These are phyloP conservation scores for Elymnias hypermnestra DNA, from an alignment of 1,140 invertebrate species.

Conservation along the genomic window DNA sequence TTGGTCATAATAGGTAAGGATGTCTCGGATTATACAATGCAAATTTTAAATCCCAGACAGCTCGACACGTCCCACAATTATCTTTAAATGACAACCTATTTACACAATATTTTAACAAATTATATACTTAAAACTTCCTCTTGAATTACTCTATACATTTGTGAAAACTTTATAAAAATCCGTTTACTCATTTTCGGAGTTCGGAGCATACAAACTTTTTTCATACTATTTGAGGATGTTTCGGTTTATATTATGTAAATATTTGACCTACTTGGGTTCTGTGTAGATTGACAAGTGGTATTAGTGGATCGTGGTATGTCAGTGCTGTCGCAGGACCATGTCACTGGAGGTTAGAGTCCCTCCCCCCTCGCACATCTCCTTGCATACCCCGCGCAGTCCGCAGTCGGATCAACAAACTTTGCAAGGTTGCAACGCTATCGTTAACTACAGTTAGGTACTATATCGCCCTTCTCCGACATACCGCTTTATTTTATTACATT, in stretches of 20 bases:
- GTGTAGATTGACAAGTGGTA: background rate
- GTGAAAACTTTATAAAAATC: no score
- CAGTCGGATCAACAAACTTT: constrained; percentile 65
- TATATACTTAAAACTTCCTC: no score
- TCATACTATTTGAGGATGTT: background rate
- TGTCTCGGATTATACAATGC: no score
- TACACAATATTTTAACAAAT: no score
- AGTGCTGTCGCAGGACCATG: constrained; percentile 36
- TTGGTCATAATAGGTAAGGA: no score
- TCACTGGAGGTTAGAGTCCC: constrained; percentile 52
- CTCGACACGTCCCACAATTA: no score
- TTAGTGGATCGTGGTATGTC: constrained; percentile 23
- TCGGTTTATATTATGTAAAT: constrained; percentile 6
- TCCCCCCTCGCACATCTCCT: constrained; percentile 19
- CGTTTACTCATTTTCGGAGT: no score
- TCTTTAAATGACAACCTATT: no score
- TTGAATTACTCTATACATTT: no score
- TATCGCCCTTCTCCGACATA: constrained; percentile 70
- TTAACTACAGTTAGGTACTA: constrained; percentile 55
- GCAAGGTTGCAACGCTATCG: constrained; percentile 69
- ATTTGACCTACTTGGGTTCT: constrained; percentile 4
- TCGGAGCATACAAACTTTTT: no score
- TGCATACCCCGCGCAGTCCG: constrained; percentile 23
- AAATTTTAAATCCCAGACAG: no score
- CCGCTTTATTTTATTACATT: constrained; percentile 69